A percentile compares a stretch with the other conserved stretches of the same genome.
Evolutionary conservation across 2,797 vertebrate species (phyloP).

Genomic region (Esox masquinongy): DNA sequence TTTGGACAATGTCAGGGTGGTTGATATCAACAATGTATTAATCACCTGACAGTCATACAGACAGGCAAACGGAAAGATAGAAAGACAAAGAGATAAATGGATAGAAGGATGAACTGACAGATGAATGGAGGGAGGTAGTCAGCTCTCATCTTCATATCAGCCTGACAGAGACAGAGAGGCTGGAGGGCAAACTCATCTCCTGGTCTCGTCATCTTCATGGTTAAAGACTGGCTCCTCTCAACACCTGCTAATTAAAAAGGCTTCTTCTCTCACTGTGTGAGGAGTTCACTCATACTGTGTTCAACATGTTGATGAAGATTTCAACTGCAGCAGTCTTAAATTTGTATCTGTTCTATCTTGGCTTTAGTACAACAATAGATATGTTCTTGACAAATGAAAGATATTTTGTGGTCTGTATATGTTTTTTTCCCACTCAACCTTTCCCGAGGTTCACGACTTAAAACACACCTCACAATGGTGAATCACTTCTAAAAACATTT

Average conservation of each 20-base stretch:
- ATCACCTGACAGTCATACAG: background rate
- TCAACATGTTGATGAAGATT: background rate
- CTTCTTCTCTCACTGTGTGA: background rate
- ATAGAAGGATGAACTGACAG: too few species aligned
- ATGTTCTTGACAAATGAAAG: background rate
- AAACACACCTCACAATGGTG: too few species aligned
- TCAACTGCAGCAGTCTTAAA: constrained; percentile 40
- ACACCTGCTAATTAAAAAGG: background rate
- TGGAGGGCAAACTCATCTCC: constrained; percentile 1
- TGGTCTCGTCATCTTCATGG: constrained; percentile 1
- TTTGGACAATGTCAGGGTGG: background rate
- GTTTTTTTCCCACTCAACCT: too few species aligned
- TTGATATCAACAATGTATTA: background rate
- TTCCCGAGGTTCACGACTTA: too few species aligned
- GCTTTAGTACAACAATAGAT: constrained; percentile 51
- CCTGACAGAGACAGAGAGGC: background rate
- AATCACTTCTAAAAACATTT: too few species aligned
- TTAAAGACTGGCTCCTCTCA: background rate
- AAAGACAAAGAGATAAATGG: too few species aligned
- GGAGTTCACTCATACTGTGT: too few species aligned
- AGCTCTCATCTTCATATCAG: background rate
- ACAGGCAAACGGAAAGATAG: background rate
- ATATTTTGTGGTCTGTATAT: background rate
- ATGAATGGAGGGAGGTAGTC: too few species aligned
- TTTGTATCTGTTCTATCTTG: constrained; percentile 39